Evolutionary conservation across 1,140 invertebrate species (phyloP), one percentile per base, ranked within the genome.

Genomic region (Drosophila asahinai): DNA sequence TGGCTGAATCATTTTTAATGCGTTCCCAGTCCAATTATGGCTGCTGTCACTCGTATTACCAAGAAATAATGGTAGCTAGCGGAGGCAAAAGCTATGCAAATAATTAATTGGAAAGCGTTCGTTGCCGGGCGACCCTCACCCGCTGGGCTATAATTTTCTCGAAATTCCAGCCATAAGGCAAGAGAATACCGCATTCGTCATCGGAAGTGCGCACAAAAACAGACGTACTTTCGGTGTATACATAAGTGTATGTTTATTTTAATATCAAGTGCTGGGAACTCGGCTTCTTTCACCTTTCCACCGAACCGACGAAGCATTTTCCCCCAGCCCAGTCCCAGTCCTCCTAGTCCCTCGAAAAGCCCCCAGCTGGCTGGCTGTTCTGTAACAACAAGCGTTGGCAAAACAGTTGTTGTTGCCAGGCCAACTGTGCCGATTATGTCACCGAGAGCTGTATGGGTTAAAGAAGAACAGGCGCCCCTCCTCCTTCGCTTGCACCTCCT

Each of bases 401-500:
- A 86, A 80, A 77, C 64, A 76, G 33, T 87, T 77, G 80, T 86
- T 86, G 83, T 86, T 86, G 83, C 80, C 83, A 76, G 59, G 83
- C 83, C 83, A 86, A 86, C 83, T 82, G 83, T 72, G 76, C 71
- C 83, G 83, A 87, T 86, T 86, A 86, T 86, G 83, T 86, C 79
- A 86, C 83, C 61, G 65, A 64, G 81, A 49, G 81, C 48, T 77
- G 59, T 60, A 58, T 57, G 80, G 72, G 49, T 73, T 64, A 67
- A 68, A 63, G 75, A 72, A 67, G 75, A 67, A 59, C 67, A 25
- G 61, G 15, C 22, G 19, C 61, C 33, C 7, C 11, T 3, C 9
- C 17, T 2, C 58, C 11, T 5, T 6, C 17, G 1, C 58, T 0
- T 25, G 27, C 15, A 25, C 3, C 40, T 36, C n/a, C 33, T 36